A percentile compares a stretch with the other conserved stretches of the same genome.
These are phyloP conservation scores for Ochropleura leucogaster DNA, from an alignment of 2,888 invertebrate species.

Conservation along the genomic window DNA sequence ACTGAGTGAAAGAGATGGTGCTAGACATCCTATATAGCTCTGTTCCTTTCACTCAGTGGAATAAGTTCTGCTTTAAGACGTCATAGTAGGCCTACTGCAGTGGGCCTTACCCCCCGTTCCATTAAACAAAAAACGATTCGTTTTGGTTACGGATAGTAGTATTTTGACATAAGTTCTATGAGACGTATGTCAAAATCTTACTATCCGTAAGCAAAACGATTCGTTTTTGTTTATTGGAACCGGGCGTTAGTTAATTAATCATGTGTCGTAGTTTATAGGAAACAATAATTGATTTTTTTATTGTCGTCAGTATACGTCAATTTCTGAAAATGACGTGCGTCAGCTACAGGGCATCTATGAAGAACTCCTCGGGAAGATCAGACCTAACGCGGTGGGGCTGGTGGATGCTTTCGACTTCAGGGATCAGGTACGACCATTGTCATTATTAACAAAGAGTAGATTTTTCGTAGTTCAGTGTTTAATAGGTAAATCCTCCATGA, in stretches of 20 bases:
- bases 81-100: no score
- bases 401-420: constrained; percentile 97
- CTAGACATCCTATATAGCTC: no score
- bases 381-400: constrained; percentile 96
- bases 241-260: neutral
- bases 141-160: no score
- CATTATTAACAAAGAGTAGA: neutral
- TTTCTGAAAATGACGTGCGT: constrained; percentile 86
- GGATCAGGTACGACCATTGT: constrained; percentile 90
- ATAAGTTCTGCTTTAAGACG: no score
- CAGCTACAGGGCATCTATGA: constrained; percentile 93
- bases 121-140: no score
- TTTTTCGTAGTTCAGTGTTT: neutral
- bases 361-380: constrained; percentile 92
- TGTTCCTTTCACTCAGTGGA: no score
- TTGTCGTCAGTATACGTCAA: constrained; percentile 91
- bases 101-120: no score
- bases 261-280: neutral
- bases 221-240: no score
- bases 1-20: no score
- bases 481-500: neutral
- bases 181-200: no score
- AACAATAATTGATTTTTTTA: neutral
- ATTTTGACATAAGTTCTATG: no score
- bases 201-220: no score